Percentiles rank a stretch among this genome's conserved stretches.
These are phyloP conservation scores for Autographa gamma DNA, from an alignment of 2,888 invertebrate species.

Conservation along the genomic window DNA sequence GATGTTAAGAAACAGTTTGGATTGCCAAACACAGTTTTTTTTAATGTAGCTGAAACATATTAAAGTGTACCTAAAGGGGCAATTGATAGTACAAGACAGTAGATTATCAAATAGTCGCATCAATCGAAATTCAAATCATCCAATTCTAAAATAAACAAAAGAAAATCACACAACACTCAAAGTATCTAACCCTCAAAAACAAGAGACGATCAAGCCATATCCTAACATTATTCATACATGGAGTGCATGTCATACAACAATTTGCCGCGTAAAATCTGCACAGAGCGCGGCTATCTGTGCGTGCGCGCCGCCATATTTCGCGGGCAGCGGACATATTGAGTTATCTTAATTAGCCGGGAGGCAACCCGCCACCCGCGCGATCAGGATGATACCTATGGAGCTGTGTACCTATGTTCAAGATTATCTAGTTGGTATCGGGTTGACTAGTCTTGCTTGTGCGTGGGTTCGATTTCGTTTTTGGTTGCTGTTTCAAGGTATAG, in stretches of 20 bases:
- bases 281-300: slow-evolving; percentile 64
- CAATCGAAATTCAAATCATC: no score
- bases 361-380: slow-evolving; percentile 69
- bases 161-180: neutral
- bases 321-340: slow-evolving; percentile 69
- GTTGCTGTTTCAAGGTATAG: slow-evolving; percentile 11
- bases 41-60: no score
- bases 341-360: slow-evolving; percentile 72
- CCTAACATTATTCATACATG: slow-evolving; percentile 45
- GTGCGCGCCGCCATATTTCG: slow-evolving; percentile 72
- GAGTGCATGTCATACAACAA: slow-evolving; percentile 63
- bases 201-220: slow-evolving; percentile 50
- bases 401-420: slow-evolving; percentile 43
- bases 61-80: no score
- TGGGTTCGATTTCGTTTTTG: slow-evolving; percentile 21
- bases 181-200: neutral
- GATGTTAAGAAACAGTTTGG: no score
- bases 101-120: no score
- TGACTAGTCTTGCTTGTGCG: slow-evolving; percentile 44
- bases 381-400: slow-evolving; percentile 52
- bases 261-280: slow-evolving; percentile 64
- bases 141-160: neutral
- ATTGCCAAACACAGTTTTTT: no score
- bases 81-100: no score
- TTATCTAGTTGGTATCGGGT: slow-evolving; percentile 55